Conservation (phyloP, 2,113 vertebrate species). For the Terrapene triunguis region DNA sequence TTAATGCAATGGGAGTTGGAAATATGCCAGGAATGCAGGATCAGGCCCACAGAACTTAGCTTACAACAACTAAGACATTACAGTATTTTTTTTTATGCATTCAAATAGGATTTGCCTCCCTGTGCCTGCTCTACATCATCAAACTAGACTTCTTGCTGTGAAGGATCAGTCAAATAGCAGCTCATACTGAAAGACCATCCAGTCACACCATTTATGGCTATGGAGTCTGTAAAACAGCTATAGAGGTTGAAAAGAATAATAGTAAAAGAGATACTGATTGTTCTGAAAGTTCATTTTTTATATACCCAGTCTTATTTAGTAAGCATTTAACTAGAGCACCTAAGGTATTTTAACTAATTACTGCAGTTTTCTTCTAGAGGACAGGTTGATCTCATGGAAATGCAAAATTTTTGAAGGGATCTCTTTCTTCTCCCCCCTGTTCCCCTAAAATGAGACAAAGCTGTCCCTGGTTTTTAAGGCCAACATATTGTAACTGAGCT, state of each 20-base stretch:
- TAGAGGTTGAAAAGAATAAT: conserved; percentile 44
- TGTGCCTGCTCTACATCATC: conserved; percentile 58
- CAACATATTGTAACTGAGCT: background rate
- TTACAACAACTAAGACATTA: conserved; percentile 71
- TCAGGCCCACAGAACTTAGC: conserved; percentile 54
- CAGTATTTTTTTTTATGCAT: conserved; percentile 78
- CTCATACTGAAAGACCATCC: conserved; percentile 65
- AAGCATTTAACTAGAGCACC: conserved; percentile 3
- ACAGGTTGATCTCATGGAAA: background rate
- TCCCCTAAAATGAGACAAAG: background rate
- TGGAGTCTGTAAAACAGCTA: conserved; percentile 57
- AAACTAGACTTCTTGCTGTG: conserved; percentile 73
- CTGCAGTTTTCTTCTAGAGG: background rate
- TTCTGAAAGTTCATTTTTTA: conserved; percentile 55
- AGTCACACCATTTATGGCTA: conserved; percentile 54
- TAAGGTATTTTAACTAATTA: background rate
- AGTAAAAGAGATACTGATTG: background rate
- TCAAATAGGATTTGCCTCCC: conserved; percentile 73
- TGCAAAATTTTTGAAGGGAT: background rate
- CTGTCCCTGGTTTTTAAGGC: conserved; percentile 9
- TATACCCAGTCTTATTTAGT: conserved; percentile 33
- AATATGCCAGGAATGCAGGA: conserved; percentile 47
- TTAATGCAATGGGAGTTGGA: conserved; percentile 48
- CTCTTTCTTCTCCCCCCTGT: background rate
- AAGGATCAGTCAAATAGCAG: conserved; percentile 60